Percentiles rank a stretch among this genome's conserved stretches.
Evolutionary conservation across 2,113 vertebrate species (phyloP).

Genomic region (Antechinus flavipes): DNA sequence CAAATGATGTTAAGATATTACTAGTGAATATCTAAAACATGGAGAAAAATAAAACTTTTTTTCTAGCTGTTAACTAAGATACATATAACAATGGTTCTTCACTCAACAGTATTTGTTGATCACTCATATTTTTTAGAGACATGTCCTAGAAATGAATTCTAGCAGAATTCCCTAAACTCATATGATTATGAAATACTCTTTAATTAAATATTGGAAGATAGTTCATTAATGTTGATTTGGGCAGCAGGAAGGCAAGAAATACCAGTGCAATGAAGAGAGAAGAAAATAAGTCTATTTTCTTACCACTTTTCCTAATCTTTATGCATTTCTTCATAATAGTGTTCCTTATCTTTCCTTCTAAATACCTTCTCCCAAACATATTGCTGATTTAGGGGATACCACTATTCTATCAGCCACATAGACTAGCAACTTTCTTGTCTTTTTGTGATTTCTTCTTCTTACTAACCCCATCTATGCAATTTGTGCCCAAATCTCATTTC

Average conservation of each 20-base stretch:
- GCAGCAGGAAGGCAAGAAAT: neutral
- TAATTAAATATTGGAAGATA: neutral
- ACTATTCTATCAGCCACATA: neutral
- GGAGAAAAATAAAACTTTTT: neutral
- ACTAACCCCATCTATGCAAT: neutral
- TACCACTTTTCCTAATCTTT: neutral
- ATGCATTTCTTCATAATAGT: neutral
- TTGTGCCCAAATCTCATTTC: neutral
- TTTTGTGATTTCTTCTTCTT: neutral
- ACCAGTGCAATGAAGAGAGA: neutral
- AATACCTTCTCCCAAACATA: neutral
- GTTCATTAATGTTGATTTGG: neutral
- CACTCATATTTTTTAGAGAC: neutral
- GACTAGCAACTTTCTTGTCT: neutral
- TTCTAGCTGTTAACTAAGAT: neutral
- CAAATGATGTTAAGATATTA: neutral
- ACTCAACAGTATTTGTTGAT: neutral
- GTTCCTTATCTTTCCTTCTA: neutral
- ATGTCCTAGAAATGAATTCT: neutral
- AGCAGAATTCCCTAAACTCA: neutral
- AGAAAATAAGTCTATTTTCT: neutral
- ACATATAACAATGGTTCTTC: neutral
- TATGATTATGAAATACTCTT: neutral
- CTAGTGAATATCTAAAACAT: neutral
- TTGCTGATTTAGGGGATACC: neutral